Evolutionary conservation across 2,797 vertebrate species (phyloP), one percentile per base, ranked within the genome.

Genomic region (Spinus olivaceus): DNA sequence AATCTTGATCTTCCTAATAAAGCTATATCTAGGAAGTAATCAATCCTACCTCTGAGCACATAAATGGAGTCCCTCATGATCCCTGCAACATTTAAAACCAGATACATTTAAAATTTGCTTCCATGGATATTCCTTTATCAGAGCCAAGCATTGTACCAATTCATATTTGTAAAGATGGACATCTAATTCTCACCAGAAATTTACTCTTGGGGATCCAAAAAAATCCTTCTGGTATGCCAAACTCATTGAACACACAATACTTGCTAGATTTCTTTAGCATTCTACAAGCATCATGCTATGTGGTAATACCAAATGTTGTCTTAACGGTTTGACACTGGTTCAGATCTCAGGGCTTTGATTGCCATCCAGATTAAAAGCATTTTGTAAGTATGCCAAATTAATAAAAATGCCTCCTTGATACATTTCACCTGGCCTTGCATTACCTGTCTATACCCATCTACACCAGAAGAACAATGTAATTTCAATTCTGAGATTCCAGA

Each of bases 341-440:
- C 94, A 96, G 86, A 91, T 84, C 84, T 83, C 86, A 86, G 49
- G 71, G 60, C 95, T 97, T 96, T 96, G 93, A 97, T 96, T 95
- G 74, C 53, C 50, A 74, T 93, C 95, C 95, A 96, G 83, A 86
- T 33, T 65, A 81, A 92, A 92, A 81, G 67, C 56, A 90, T 94
- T 94, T 61, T 88, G 71, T 42, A 79, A 88, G 20, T 28, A 60
- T 63, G 95, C 94, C 95, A 94, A 94, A 88, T 95, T 94, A 95
- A 95, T 96, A 97, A 95, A 95, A 96, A 74, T 83, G 44, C 47
- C 84, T 95, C 65, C 86, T 81, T 92, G 44, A 70, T 87, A 85
- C 93, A 90, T 50, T 93, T 96, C 67, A 81, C 72, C 88, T 93
- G 87, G 81, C 63, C 59, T 91, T 91, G 86, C 51, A 53, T 92